These are phyloP conservation scores for Tricholauxania praeusta DNA, from an alignment of 2,888 invertebrate genomes.

Conservation along the genomic window DNA sequence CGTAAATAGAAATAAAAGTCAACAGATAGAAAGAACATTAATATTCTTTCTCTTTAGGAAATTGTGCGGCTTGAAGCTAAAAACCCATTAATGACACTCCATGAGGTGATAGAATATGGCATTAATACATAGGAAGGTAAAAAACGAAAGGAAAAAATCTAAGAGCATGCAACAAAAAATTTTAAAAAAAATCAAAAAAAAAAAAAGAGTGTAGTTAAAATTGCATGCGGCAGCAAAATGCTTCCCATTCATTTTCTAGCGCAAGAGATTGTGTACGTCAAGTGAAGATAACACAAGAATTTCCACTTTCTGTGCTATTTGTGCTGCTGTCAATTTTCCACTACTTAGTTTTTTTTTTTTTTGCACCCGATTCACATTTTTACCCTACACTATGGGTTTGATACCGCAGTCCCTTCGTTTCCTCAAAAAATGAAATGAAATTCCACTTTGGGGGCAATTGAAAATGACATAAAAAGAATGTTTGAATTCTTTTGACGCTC, in stretches of 20 bases:
- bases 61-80: no score
- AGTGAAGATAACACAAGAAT: background rate
- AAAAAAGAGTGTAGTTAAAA: background rate
- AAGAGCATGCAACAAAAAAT: background rate
- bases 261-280: background rate
- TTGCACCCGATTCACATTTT: background rate
- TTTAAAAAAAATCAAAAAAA: background rate
- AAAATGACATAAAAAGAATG: slow-evolving; percentile 35
- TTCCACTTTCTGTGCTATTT: background rate
- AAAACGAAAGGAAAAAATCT: background rate
- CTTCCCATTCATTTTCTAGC: no score
- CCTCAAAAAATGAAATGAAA: slow-evolving; percentile 30
- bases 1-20: no score
- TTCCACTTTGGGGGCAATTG: slow-evolving; percentile 36
- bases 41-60: no score
- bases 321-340: background rate
- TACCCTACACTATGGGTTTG: background rate
- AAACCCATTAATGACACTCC: no score
- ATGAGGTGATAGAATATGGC: background rate
- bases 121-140: background rate
- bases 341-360: background rate
- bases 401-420: background rate
- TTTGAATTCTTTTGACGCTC: slow-evolving; percentile 31
- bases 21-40: no score
- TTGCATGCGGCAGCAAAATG: slow-evolving; percentile 4